Evolutionary conservation across 2,888 invertebrate genomes (phyloP), one percentile per base, ranked within the genome.

Genomic region (Eustalomyia histrio): DNA sequence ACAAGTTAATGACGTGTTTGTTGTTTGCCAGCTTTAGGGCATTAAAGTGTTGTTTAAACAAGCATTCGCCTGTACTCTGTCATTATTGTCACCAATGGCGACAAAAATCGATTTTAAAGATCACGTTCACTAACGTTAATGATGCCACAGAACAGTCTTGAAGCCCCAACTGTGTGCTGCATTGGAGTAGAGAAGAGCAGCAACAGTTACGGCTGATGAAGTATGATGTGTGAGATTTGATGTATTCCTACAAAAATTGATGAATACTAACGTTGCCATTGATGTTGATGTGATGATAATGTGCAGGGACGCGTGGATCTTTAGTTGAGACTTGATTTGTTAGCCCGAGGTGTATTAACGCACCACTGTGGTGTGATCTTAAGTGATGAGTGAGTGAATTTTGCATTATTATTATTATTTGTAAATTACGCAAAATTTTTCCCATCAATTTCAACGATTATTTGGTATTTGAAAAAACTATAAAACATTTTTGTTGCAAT

Each of bases 11-110:
- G 57, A 33, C n/a, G 35, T 33, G 53, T 58, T 65, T 53, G 33
- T 10, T 55, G 17, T 47, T 47, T 14, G 14, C 43, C 43, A 39
- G 73, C 81, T 74, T 33, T 24, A 69, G 78, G 81, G 74, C 78
- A 78, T 74, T 63, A 61, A 78, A 82, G 75, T 58, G 79, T 86
- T 87, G 85, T 85, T 86, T 84, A 86, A 86, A 86, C 84, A 87
- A 84, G 86, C 83, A 82, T 69, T 82, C 79, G 79, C 82, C 43
- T 29, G 63, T 78, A 53, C 72, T 79, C 83, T 83, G 79, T 82
- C 65, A 84, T 84, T 84, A 84, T 83, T 85, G 84, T 85, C 85
- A 85, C 82, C 80, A 83, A 61, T 83, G 83, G 84, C 83, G 83
- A 79, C 80, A 78, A 81, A 84, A 82, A 84, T 82, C 79, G 82